Evolutionary conservation across 2,113 vertebrate genomes (phyloP), one percentile per base, ranked within the genome.

Genomic region (Mesembrinibis cayennensis): DNA sequence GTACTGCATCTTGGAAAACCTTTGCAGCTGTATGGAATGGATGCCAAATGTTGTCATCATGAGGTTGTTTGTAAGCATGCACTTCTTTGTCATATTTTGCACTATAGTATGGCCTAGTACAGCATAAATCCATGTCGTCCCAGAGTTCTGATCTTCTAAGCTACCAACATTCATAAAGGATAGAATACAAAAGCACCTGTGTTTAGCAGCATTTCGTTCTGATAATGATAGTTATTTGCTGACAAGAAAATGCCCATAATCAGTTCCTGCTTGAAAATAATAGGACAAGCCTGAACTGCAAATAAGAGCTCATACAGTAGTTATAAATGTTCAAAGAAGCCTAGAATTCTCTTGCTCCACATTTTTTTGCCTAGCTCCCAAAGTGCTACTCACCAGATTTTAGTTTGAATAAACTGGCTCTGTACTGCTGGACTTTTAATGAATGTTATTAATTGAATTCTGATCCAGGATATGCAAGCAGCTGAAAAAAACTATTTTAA

Each of bases 191-290:
- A 88, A 67, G 0, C 50, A 78, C 56, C 63, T 40, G 32, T 90
- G 50, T 87, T 90, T 67, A 92, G 38, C 32, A 70, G 29, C 30
- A 15, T 78, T 89, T 95, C 26, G 6, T 87, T 90, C 16, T 36
- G 55, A 50, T 90, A 85, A 94, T 82, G 30, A 84, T 40, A 94
- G 47, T 79, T 92, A 81, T 89, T 87, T 84, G 32, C 76, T 95
- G 67, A 55, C 67, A 95, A 81, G 79, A 89, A 92, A 90, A 90
- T 55, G 6, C 22, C 52, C 21, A 52, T 92, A 96, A 59, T 92
- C 42, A 40, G 17, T 38, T 92, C 55, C 50, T 88, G 9, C 53
- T 81, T 50, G 26, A 86, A 89, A 95, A 93, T 69, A 82, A 55
- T 44, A 89, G 15, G 50, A 45, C 7, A 82, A 89, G 25, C 18